These are phyloP conservation scores for Pipa parva DNA, from an alignment of 2,113 vertebrate species.

Conservation along the genomic window DNA sequence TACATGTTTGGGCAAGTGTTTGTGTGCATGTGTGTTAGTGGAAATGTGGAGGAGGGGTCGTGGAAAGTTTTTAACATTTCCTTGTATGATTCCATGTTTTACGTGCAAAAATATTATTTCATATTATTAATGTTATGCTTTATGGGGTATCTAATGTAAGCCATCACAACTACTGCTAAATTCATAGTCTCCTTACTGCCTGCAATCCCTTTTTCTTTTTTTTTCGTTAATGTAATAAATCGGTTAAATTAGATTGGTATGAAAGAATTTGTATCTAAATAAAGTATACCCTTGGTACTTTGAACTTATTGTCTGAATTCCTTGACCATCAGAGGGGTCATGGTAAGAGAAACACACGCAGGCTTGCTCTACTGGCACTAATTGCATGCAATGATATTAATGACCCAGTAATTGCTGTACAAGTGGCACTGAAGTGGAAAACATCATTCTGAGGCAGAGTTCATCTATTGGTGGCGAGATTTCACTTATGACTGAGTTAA, in stretches of 20 bases:
- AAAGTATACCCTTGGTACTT: not conserved
- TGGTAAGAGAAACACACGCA: conserved; percentile 46
- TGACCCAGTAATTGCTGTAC: conserved; percentile 64
- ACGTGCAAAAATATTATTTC: too few species aligned
- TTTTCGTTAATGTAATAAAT: not conserved
- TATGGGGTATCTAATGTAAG: too few species aligned
- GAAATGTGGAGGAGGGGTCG: too few species aligned
- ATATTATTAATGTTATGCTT: too few species aligned
- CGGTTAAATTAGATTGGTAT: not conserved
- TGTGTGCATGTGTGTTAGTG: too few species aligned
- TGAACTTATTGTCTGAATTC: conserved; percentile 4
- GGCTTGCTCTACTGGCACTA: conserved; percentile 59
- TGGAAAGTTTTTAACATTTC: too few species aligned
- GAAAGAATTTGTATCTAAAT: conserved; percentile 7
- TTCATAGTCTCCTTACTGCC: too few species aligned
- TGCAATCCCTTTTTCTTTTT: too few species aligned
- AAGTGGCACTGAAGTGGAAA: conserved; percentile 68
- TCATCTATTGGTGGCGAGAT: conserved; percentile 67
- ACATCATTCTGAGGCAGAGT: conserved; percentile 59
- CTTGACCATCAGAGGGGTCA: conserved; percentile 51
- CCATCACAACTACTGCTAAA: too few species aligned
- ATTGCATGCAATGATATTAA: conserved; percentile 80
- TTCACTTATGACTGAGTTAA: conserved; percentile 64
- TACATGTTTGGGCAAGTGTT: too few species aligned
- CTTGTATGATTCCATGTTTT: too few species aligned